These are phyloP conservation scores for Garra rufa DNA, from an alignment of 2,113 vertebrate species.

Conservation along the genomic window DNA sequence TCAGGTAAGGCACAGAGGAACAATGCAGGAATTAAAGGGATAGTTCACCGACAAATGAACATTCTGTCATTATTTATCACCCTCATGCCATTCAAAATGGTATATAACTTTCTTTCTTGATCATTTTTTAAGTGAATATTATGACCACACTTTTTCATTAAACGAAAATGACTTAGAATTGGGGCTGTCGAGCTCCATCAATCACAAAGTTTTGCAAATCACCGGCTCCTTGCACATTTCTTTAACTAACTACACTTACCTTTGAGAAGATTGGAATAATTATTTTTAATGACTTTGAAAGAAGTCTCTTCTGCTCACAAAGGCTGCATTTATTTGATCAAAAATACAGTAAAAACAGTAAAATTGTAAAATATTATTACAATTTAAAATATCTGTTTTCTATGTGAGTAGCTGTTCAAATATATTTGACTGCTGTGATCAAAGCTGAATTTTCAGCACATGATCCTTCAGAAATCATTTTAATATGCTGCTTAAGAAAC, in stretches of 20 bases:
- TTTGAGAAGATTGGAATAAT: neutral
- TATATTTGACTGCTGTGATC: neutral
- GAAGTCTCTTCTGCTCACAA: neutral
- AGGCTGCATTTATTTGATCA: neutral
- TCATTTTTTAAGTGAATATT: neutral
- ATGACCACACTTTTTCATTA: neutral
- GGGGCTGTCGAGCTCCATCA: neutral
- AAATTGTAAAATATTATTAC: neutral
- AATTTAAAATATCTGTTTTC: neutral
- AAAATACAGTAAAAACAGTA: neutral
- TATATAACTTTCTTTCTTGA: neutral
- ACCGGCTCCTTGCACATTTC: neutral
- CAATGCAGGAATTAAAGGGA: neutral
- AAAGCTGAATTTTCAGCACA: neutral
- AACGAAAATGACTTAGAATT: neutral
- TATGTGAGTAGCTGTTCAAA: neutral
- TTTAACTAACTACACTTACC: too few species aligned
- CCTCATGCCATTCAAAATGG: neutral
- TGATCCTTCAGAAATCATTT: neutral
- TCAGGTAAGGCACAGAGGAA: constrained; percentile 2
- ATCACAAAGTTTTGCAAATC: neutral
- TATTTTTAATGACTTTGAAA: neutral
- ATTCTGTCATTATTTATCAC: neutral
- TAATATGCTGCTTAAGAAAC: neutral
- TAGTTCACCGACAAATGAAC: neutral